These are phyloP conservation scores for Eucera pruinosa DNA, from an alignment of 2,888 invertebrate genomes.

Conservation along the genomic window DNA sequence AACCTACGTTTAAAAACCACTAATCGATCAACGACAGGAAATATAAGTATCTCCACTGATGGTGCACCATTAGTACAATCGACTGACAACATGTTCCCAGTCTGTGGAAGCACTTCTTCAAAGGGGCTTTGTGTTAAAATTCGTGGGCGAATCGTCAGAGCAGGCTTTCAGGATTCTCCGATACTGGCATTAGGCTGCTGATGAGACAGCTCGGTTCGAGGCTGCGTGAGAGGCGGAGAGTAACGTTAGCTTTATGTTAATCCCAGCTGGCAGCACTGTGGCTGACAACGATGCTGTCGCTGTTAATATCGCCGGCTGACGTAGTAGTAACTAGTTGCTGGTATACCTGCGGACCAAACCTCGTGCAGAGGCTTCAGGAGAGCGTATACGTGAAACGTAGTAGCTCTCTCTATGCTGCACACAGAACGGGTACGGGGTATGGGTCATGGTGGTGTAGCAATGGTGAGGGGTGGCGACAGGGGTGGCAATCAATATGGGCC, in stretches of 20 bases:
- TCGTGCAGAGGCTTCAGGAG: constrained; percentile 50
- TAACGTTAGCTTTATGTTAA: constrained; percentile 81
- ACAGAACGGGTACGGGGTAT: constrained; percentile 35
- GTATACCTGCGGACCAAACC: constrained; percentile 73
- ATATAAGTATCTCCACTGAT: not conserved
- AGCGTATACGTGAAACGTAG: constrained; percentile 66
- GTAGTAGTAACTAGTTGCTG: constrained; percentile 78
- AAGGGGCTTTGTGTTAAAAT: constrained; percentile 26
- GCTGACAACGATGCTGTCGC: constrained; percentile 81
- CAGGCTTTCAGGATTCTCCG: constrained; percentile 41
- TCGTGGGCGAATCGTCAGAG: not conserved
- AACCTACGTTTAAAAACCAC: too few species aligned
- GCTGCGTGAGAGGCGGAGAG: constrained; percentile 23
- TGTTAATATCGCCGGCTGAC: constrained; percentile 82
- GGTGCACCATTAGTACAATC: not conserved
- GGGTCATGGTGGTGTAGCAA: constrained; percentile 73
- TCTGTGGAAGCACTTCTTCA: constrained; percentile 4
- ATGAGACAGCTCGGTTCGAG: constrained; percentile 57
- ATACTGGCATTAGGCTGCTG: constrained; percentile 54
- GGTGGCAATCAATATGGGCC: constrained; percentile 84
- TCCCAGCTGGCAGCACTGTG: constrained; percentile 78
- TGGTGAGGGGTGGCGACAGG: constrained; percentile 80
- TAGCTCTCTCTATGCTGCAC: constrained; percentile 70
- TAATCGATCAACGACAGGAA: not conserved
- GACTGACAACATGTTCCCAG: not conserved